These are phyloP conservation scores for Loriculus beryllinus DNA, from an alignment of 2,797 vertebrate genomes.

Conservation along the genomic window DNA sequence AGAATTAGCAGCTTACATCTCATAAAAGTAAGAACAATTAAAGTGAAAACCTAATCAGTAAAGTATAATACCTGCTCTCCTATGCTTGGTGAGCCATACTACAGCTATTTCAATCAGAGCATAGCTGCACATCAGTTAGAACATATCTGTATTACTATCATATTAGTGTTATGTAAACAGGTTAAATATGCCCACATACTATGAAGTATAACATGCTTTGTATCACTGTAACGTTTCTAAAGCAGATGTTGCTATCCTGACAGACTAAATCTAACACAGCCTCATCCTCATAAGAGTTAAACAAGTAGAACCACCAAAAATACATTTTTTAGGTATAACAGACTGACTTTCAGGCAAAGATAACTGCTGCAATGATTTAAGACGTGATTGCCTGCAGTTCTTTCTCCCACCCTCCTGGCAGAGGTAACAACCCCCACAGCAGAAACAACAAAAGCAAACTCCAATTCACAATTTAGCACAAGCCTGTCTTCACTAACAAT, in stretches of 20 bases:
- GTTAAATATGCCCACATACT: not conserved
- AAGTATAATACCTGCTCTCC: not conserved
- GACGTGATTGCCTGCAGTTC: not conserved
- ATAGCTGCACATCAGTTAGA: not conserved
- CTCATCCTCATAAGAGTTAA: not conserved
- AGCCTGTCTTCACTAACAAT: not conserved
- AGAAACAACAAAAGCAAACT: not conserved
- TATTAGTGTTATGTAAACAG: not conserved
- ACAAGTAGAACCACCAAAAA: not conserved
- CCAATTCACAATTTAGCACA: not conserved
- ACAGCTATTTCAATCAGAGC: not conserved
- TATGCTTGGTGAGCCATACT: not conserved
- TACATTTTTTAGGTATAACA: not conserved
- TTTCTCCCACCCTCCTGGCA: not conserved
- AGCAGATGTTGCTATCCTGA: not conserved
- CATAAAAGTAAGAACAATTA: not conserved
- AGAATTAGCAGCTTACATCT: not conserved
- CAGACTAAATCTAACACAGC: not conserved
- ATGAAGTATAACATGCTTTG: not conserved
- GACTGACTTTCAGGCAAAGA: not conserved
- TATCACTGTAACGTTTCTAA: not conserved
- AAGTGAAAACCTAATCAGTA: not conserved
- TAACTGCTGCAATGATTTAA: not conserved
- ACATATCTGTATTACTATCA: not conserved
- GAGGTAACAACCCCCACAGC: not conserved